A percentile compares a stretch with the other conserved stretches of the same genome.
Evolutionary conservation across 2,888 invertebrate species (phyloP).

Genomic region (Tridacna crocea): DNA sequence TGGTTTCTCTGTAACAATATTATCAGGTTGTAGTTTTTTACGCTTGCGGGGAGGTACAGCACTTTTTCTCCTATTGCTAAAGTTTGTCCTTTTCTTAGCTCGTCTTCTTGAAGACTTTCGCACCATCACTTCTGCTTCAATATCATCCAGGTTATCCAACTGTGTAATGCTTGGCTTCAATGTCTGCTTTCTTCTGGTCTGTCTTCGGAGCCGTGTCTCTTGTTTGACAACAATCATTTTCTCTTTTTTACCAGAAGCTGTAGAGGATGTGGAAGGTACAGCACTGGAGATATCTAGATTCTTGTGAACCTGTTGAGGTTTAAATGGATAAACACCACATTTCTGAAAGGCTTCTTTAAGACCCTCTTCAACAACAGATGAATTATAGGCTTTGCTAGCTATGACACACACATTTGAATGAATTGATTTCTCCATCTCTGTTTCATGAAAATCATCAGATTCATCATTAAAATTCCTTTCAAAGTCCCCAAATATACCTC

Average conservation of each 20-base stretch:
- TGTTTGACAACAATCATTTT: constrained; percentile 41
- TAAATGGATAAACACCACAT: constrained; percentile 56
- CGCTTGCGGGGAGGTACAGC: constrained; percentile 24
- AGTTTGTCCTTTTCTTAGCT: constrained; percentile 47
- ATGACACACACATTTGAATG: constrained; percentile 61
- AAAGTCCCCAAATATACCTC: constrained; percentile 55
- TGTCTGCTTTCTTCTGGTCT: constrained; percentile 32
- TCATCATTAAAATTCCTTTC: constrained; percentile 45
- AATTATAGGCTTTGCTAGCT: constrained; percentile 59
- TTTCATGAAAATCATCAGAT: constrained; percentile 49
- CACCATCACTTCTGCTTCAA: constrained; percentile 46
- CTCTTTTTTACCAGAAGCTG: constrained; percentile 33
- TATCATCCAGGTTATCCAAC: constrained; percentile 46
- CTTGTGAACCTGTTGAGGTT: constrained; percentile 53
- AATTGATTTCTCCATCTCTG: constrained; percentile 48
- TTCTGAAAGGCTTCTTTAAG: constrained; percentile 50
- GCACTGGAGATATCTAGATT: constrained; percentile 52
- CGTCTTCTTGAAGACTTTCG: neutral
- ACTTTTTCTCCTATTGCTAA: constrained; percentile 50
- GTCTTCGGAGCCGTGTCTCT: constrained; percentile 30
- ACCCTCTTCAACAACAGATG: constrained; percentile 36
- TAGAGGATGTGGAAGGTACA: constrained; percentile 10
- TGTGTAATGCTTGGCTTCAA: constrained; percentile 8
- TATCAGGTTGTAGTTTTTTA: constrained; percentile 7
- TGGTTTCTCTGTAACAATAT: constrained; percentile 13